Conservation (phyloP, 1,140 invertebrate species). For the Papilio xuthus region DNA sequence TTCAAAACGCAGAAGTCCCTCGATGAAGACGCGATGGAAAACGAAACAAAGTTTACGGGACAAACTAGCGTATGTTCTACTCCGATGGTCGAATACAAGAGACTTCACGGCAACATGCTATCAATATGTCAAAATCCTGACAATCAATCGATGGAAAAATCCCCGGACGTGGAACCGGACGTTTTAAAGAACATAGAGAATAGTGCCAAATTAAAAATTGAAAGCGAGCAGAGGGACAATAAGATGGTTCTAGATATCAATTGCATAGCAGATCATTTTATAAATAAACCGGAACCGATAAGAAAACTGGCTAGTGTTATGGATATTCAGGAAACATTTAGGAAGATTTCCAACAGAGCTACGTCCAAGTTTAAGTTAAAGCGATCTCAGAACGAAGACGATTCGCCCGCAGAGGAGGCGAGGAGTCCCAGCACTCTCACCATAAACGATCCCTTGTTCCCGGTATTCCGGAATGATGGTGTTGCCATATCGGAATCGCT, state of each 20-base stretch:
- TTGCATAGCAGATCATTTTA: slow-evolving; percentile 76
- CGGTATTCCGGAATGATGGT: slow-evolving; percentile 88
- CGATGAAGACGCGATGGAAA: slow-evolving; percentile 77
- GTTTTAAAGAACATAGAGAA: slow-evolving; percentile 71
- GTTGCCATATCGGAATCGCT: slow-evolving; percentile 87
- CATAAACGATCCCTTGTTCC: slow-evolving; percentile 89
- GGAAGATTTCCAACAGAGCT: slow-evolving; percentile 79
- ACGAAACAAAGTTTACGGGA: slow-evolving; percentile 82
- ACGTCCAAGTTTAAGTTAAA: slow-evolving; percentile 76
- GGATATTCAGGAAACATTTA: slow-evolving; percentile 82
- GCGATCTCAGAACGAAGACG: slow-evolving; percentile 73
- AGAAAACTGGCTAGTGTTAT: slow-evolving; percentile 78
- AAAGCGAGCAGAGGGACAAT: slow-evolving; percentile 70
- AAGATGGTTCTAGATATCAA: slow-evolving; percentile 70
- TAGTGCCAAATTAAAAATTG: slow-evolving; percentile 55
- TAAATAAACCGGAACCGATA: slow-evolving; percentile 74
- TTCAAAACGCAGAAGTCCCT: slow-evolving; percentile 82
- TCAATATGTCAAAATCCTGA: slow-evolving; percentile 86
- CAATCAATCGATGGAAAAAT: slow-evolving; percentile 59
- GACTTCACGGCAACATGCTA: slow-evolving; percentile 86
- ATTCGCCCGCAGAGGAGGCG: slow-evolving; percentile 65
- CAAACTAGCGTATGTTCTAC: slow-evolving; percentile 88
- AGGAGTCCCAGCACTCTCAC: slow-evolving; percentile 82
- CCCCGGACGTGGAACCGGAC: slow-evolving; percentile 65
- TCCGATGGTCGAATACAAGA: slow-evolving; percentile 87